phyloP scores from a whole-genome alignment of 2,888 invertebrate species.

The Nemurella pictetii region DNA sequence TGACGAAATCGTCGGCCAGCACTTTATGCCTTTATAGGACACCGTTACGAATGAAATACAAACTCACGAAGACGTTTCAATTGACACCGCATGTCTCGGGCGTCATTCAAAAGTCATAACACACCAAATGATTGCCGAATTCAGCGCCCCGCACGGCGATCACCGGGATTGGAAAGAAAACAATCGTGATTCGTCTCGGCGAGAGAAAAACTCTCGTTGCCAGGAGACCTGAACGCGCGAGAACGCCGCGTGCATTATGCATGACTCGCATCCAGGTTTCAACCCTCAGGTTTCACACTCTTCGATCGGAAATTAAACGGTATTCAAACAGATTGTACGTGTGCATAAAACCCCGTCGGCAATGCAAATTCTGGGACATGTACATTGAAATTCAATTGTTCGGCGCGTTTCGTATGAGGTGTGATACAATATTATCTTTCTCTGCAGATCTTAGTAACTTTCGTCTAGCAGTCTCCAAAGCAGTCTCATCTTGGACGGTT shows the following conservation, averaged over 20 bases:
- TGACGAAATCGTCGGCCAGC: conserved; percentile 2
- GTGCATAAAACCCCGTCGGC: not conserved
- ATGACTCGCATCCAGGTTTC: not conserved
- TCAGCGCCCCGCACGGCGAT: not conserved
- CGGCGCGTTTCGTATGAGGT: not conserved
- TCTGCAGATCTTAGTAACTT: not conserved
- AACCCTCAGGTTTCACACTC: not conserved
- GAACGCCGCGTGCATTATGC: not conserved
- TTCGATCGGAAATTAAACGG: not conserved
- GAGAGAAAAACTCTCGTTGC: not conserved
- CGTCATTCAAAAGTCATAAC: not conserved
- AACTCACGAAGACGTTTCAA: conserved; percentile 14
- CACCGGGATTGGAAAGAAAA: not conserved
- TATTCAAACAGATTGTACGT: not conserved
- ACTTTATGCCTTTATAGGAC: not conserved
- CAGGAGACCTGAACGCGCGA: not conserved
- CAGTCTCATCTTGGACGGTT: no score
- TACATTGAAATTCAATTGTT: not conserved
- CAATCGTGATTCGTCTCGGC: not conserved
- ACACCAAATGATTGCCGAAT: not conserved
- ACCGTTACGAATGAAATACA: conserved; percentile 13
- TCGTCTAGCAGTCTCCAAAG: not conserved
- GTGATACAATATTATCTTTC: not conserved
- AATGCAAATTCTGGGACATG: not conserved
- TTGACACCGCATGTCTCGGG: conserved; percentile 1